Conservation (phyloP, 2,888 invertebrate species). For the Drosophila anomalata region DNA sequence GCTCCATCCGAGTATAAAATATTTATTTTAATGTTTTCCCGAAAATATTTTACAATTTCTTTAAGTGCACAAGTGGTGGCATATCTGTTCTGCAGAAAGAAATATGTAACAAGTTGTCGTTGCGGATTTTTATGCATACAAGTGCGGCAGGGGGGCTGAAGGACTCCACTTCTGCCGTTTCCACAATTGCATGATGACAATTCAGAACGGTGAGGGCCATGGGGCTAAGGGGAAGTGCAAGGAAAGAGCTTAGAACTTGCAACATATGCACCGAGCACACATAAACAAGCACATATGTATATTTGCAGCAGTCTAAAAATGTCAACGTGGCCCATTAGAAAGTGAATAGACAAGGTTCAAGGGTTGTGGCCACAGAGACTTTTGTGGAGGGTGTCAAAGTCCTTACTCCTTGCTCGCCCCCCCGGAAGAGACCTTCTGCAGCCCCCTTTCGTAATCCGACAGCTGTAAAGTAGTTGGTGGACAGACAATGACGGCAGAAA, state of each 20-base stretch:
- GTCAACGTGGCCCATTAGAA: conserved; percentile 59
- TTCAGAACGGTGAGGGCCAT: conserved; percentile 31
- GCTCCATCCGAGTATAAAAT: not conserved
- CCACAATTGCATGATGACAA: conserved; percentile 58
- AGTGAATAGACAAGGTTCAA: conserved; percentile 47
- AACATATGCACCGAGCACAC: conserved; percentile 30
- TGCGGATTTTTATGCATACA: conserved; percentile 51
- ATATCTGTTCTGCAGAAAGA: conserved; percentile 44
- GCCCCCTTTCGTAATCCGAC: conserved; percentile 23
- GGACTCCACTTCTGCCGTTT: conserved; percentile 28
- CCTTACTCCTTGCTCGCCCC: not conserved
- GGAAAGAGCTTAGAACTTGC: conserved; percentile 30
- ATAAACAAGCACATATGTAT: conserved; percentile 21
- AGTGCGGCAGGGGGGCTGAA: conserved; percentile 28
- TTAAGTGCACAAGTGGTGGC: not conserved
- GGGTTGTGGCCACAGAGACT: conserved; percentile 27
- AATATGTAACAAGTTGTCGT: conserved; percentile 69
- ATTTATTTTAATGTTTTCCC: not conserved
- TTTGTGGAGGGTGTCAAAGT: conserved; percentile 11
- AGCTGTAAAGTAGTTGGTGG: conserved; percentile 32
- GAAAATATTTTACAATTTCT: conserved; percentile 12
- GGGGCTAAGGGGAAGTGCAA: not conserved
- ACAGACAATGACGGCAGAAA: conserved; percentile 27
- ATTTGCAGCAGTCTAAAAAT: conserved; percentile 44
- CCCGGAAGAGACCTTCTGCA: not conserved